Conservation (phyloP, 2,888 invertebrate genomes). For the Scaptomyza cyrtandrae region DNA sequence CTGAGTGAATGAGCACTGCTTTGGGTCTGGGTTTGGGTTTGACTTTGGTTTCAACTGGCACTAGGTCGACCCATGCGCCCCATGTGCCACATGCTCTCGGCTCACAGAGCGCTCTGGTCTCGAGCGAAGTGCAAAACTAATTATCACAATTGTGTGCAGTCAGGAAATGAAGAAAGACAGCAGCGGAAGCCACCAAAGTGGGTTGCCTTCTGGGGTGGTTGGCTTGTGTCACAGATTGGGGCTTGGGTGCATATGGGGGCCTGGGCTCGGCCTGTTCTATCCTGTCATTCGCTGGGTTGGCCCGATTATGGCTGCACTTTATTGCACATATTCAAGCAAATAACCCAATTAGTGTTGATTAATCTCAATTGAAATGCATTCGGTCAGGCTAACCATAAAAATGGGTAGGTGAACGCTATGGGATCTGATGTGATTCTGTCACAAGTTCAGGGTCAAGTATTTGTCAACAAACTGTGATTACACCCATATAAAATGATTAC, state of each 20-base stretch:
- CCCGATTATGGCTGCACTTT: slow-evolving; percentile 73
- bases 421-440: neutral
- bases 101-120: slow-evolving; percentile 9
- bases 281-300: slow-evolving; percentile 17
- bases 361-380: slow-evolving; percentile 79
- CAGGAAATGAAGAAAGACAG: slow-evolving; percentile 80
- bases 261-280: slow-evolving; percentile 13
- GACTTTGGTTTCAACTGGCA: slow-evolving; percentile 19
- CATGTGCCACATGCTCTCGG: slow-evolving; percentile 9
- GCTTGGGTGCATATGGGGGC: neutral
- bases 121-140: slow-evolving; percentile 78
- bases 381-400: slow-evolving; percentile 30
- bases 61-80: slow-evolving; percentile 31
- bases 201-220: slow-evolving; percentile 32
- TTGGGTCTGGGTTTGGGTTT: slow-evolving; percentile 41
- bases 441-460: slow-evolving; percentile 70
- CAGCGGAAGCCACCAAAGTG: slow-evolving; percentile 77
- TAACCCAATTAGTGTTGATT: slow-evolving; percentile 78
- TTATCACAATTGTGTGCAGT: slow-evolving; percentile 79
- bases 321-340: slow-evolving; percentile 74
- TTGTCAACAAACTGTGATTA: slow-evolving; percentile 4
- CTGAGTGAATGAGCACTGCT: slow-evolving; percentile 69
- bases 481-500: slow-evolving; percentile 6
- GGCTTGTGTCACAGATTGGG: slow-evolving; percentile 11
- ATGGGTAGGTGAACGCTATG: slow-evolving; percentile 4